phyloP scores from a whole-genome alignment of 2,888 invertebrate species.

The Luperina nickerlii region DNA sequence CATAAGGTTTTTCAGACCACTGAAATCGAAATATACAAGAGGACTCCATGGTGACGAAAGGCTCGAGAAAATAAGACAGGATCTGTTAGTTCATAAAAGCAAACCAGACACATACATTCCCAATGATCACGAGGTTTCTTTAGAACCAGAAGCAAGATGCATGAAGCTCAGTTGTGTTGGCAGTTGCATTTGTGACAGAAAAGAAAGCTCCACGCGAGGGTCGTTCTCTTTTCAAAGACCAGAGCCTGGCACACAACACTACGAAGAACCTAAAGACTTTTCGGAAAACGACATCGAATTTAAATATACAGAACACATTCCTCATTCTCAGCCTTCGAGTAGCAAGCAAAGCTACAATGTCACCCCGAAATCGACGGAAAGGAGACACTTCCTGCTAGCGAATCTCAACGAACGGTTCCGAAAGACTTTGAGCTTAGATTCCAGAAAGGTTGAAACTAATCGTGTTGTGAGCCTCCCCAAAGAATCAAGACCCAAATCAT shows the following conservation, averaged over 20 bases:
- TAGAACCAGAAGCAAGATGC: slow-evolving; percentile 82
- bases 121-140: slow-evolving; percentile 80
- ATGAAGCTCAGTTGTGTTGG: slow-evolving; percentile 83
- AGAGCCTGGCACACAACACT: slow-evolving; percentile 80
- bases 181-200: slow-evolving; percentile 85
- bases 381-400: slow-evolving; percentile 84
- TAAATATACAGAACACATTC: slow-evolving; percentile 87
- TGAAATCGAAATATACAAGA: slow-evolving; percentile 86
- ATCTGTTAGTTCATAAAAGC: slow-evolving; percentile 84
- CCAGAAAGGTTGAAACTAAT: slow-evolving; percentile 85
- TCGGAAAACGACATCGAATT: slow-evolving; percentile 88
- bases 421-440: slow-evolving; percentile 88
- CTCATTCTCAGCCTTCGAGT: slow-evolving; percentile 83
- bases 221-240: slow-evolving; percentile 87
- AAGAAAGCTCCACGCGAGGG: slow-evolving; percentile 83
- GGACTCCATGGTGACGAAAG: slow-evolving; percentile 87
- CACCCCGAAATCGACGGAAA: slow-evolving; percentile 87
- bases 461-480: slow-evolving; percentile 81
- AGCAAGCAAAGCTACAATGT: slow-evolving; percentile 87
- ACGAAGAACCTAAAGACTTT: slow-evolving; percentile 79
- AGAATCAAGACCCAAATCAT: slow-evolving; percentile 85
- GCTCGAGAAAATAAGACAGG: slow-evolving; percentile 86
- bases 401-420: slow-evolving; percentile 88
- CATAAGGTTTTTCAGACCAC: slow-evolving; percentile 85
- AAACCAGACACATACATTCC: slow-evolving; percentile 86